Conservation (phyloP, 2,797 vertebrate genomes). For the Philypnodon macrostomus region DNA sequence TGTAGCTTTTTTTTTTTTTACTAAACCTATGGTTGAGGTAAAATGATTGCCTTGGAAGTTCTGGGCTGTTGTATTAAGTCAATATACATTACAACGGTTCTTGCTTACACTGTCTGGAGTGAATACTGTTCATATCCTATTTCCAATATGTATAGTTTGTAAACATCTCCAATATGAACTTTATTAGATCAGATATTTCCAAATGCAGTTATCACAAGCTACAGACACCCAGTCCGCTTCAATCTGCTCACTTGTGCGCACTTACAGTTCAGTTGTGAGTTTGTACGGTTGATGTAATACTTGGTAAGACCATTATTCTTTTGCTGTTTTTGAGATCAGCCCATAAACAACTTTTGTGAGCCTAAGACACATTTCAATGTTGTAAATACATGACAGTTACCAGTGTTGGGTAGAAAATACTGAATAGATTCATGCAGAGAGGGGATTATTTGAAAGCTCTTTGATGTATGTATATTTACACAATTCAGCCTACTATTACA, state of each 20-base stretch:
- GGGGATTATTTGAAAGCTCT: constrained; percentile 12
- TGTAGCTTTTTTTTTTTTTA: too few relatives aligned
- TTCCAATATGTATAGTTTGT: too few relatives aligned
- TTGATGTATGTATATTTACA: constrained; percentile 11
- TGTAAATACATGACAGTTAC: not conserved
- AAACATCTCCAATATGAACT: too few relatives aligned
- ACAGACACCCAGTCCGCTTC: constrained; percentile 2
- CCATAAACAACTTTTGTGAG: not conserved
- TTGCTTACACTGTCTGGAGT: too few relatives aligned
- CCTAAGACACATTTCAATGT: not conserved
- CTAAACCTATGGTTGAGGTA: too few relatives aligned
- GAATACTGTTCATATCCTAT: too few relatives aligned
- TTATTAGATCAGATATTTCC: not conserved
- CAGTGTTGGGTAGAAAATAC: not conserved
- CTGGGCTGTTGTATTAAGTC: too few relatives aligned
- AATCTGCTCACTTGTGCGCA: not conserved
- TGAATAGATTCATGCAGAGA: not conserved
- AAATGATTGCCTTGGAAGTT: too few relatives aligned
- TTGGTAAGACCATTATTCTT: constrained; percentile 8
- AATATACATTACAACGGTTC: too few relatives aligned
- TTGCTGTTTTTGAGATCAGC: not conserved
- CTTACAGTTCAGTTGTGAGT: not conserved
- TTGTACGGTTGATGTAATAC: constrained; percentile 9
- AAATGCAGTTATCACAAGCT: constrained; percentile 3
- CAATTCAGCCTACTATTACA: constrained; percentile 9